phyloP scores from a whole-genome alignment of 2,797 vertebrate genomes.

The Odontamblyopus lacepedii region DNA sequence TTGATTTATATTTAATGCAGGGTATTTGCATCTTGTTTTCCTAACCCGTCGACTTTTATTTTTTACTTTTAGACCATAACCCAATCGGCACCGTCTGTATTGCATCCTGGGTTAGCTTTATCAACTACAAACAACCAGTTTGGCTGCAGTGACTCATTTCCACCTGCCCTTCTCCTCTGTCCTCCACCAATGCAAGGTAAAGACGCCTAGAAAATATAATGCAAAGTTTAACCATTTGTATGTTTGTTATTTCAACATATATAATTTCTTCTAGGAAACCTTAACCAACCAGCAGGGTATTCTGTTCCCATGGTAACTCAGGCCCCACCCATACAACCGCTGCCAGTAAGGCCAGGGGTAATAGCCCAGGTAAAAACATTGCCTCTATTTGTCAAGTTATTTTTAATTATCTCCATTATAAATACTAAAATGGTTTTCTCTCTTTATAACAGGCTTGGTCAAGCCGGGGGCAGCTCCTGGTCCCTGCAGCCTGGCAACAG shows the following conservation, averaged over 20 bases:
- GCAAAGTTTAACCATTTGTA: not conserved
- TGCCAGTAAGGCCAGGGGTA: constrained; percentile 90
- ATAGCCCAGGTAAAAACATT: constrained; percentile 86
- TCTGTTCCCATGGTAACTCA: constrained; percentile 93
- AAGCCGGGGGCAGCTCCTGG: constrained; percentile 86
- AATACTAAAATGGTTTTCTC: not conserved
- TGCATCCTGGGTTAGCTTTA: constrained; percentile 92
- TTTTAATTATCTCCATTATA: not conserved
- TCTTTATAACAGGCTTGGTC: constrained; percentile 85
- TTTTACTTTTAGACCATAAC: constrained; percentile 78
- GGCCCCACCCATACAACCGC: constrained; percentile 88
- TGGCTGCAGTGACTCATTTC: constrained; percentile 93
- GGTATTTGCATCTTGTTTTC: not conserved
- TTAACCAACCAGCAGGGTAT: constrained; percentile 87
- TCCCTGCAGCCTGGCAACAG: constrained; percentile 94
- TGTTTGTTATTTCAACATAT: not conserved
- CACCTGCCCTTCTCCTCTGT: constrained; percentile 92
- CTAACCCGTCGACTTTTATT: not conserved
- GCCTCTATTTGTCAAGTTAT: not conserved
- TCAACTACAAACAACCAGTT: constrained; percentile 90
- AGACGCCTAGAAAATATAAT: not conserved
- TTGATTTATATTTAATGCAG: not conserved
- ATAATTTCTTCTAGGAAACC: constrained; percentile 71
- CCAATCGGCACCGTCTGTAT: constrained; percentile 86
- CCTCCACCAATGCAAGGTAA: constrained; percentile 93